Evolutionary conservation across 2,113 vertebrate species (phyloP).

Genomic region (Platysternon megacephalum): DNA sequence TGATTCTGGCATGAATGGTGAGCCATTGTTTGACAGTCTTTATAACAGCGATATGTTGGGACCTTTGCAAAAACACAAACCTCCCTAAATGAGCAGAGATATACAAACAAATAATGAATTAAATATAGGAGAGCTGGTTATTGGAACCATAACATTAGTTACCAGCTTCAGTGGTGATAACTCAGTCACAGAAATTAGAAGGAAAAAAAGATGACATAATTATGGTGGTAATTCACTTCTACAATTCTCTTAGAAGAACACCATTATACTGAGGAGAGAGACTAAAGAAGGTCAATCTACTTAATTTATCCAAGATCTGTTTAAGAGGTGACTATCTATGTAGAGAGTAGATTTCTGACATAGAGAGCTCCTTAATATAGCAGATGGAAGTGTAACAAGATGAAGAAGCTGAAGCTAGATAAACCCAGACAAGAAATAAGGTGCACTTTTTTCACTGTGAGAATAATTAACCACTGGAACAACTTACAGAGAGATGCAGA

Average conservation of each 20-base stretch:
- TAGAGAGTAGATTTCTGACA: not conserved
- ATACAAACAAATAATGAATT: rapidly evolving
- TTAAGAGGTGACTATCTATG: not conserved
- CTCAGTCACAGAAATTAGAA: not conserved
- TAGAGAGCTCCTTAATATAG: not conserved
- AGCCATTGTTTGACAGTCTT: not conserved
- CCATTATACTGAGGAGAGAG: not conserved
- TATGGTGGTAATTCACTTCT: not conserved
- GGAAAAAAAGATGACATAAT: not conserved
- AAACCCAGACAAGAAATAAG: not conserved
- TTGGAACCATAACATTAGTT: not conserved
- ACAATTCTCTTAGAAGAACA: not conserved
- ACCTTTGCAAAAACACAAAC: not conserved
- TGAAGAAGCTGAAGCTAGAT: not conserved
- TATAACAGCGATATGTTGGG: not conserved
- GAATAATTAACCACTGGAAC: not conserved
- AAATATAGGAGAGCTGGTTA: not conserved
- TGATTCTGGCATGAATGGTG: rapidly evolving
- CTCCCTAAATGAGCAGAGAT: not conserved
- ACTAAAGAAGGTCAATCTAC: not conserved
- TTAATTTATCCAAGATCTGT: not conserved
- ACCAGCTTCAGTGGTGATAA: not conserved
- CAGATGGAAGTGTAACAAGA: not conserved
- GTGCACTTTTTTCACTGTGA: not conserved
- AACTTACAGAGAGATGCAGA: not conserved